A percentile compares a stretch with the other conserved stretches of the same genome.
Evolutionary conservation across 2,797 vertebrate species (phyloP).

Genomic region (Neosalanx taihuensis): DNA sequence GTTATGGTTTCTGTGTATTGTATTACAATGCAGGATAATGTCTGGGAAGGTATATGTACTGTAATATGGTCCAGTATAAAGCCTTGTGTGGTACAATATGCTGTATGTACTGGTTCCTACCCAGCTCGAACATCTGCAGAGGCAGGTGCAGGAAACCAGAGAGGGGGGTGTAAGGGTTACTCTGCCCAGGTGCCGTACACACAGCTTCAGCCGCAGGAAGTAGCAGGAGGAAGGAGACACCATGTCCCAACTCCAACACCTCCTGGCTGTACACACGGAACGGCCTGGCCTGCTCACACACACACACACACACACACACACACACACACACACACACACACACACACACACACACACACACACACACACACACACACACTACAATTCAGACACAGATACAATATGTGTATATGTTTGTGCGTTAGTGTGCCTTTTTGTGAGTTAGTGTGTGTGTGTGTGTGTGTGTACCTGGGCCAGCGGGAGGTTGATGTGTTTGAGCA

Average conservation of each 20-base stretch:
- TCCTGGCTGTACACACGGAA: constrained; percentile 98
- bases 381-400: background rate
- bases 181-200: constrained; percentile 97
- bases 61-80: too few relatives aligned
- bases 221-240: constrained; percentile 97
- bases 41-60: too few relatives aligned
- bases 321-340: constrained; percentile 2
- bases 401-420: constrained; percentile 10
- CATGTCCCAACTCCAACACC: constrained; percentile 95
- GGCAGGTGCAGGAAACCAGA: constrained; percentile 97
- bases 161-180: constrained; percentile 91
- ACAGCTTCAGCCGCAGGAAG: constrained; percentile 93
- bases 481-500: constrained; percentile 91
- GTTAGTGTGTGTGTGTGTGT: constrained; percentile 16
- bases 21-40: too few relatives aligned
- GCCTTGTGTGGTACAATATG: background rate
- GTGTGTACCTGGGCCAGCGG: constrained; percentile 65
- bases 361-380: constrained; percentile 8
- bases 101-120: constrained; percentile 67
- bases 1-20: too few relatives aligned
- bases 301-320: constrained; percentile 11
- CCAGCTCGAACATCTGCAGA: constrained; percentile 98
- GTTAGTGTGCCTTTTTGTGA: constrained; percentile 8
- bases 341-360: constrained; percentile 31
- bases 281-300: constrained; percentile 83